These are phyloP conservation scores for Epinotia brunnichana DNA, from an alignment of 2,888 invertebrate species.

Conservation along the genomic window DNA sequence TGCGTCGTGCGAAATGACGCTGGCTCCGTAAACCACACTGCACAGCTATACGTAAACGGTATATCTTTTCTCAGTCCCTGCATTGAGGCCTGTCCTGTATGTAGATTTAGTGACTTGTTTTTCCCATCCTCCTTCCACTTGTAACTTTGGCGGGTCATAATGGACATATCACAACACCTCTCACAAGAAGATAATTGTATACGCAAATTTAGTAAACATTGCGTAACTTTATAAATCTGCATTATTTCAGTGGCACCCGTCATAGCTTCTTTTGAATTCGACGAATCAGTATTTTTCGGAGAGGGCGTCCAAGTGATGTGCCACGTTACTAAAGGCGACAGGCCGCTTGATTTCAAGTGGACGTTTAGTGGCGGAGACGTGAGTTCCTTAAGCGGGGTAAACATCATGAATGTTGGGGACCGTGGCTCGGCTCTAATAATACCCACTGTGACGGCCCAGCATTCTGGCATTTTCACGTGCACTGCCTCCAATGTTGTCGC, in stretches of 20 bases:
- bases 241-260: constrained; percentile 78
- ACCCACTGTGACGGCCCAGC: constrained; percentile 60
- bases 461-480: constrained; percentile 88
- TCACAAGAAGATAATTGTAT: background rate
- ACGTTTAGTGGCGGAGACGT: constrained; percentile 82
- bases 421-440: constrained; percentile 87
- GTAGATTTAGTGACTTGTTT: constrained; percentile 58
- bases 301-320: constrained; percentile 85
- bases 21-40: constrained; percentile 85
- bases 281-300: constrained; percentile 82
- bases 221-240: constrained; percentile 4
- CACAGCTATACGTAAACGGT: constrained; percentile 88
- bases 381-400: constrained; percentile 79
- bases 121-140: constrained; percentile 51
- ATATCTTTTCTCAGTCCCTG: constrained; percentile 53
- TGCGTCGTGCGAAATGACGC: constrained; percentile 86
- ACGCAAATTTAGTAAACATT: background rate
- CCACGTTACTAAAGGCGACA: constrained; percentile 86
- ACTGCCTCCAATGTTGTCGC: constrained; percentile 86
- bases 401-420: constrained; percentile 70
- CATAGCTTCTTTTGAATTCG: constrained; percentile 81
- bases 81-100: constrained; percentile 47
- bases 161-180: constrained; percentile 1
- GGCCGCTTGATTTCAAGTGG: constrained; percentile 78
- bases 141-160: constrained; percentile 82